Evolutionary conservation across 2,888 invertebrate species (phyloP).

Genomic region (Metellina segmentata): DNA sequence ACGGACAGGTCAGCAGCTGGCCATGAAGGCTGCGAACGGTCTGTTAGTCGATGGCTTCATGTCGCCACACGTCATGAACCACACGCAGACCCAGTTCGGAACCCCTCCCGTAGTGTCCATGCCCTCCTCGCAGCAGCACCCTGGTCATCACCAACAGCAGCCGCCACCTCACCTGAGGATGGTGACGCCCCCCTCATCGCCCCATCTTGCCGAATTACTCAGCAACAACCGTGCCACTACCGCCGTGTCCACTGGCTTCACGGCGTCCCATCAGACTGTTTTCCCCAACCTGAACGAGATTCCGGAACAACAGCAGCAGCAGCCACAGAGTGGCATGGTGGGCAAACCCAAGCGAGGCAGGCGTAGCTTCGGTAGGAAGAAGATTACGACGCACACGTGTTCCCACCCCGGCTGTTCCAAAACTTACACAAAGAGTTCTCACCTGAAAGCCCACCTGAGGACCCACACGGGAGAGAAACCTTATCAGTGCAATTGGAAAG

Average conservation of each 20-base stretch:
- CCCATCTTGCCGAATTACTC: constrained; percentile 82
- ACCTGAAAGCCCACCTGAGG: constrained; percentile 85
- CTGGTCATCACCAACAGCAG: constrained; percentile 78
- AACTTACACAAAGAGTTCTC: constrained; percentile 85
- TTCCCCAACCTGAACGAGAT: constrained; percentile 50
- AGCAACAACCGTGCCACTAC: constrained; percentile 73
- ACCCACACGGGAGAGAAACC: constrained; percentile 86
- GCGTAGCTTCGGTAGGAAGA: constrained; percentile 82
- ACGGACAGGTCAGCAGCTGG: constrained; percentile 73
- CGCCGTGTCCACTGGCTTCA: constrained; percentile 34
- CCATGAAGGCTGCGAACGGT: constrained; percentile 53
- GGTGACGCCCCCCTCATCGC: constrained; percentile 83
- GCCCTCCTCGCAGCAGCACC: constrained; percentile 73
- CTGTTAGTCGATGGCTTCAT: constrained; percentile 55
- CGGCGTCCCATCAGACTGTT: constrained; percentile 65
- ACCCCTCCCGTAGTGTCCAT: constrained; percentile 16
- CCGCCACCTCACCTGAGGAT: constrained; percentile 79
- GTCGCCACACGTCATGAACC: constrained; percentile 44
- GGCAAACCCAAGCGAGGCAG: constrained; percentile 76
- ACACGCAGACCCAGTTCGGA: constrained; percentile 55
- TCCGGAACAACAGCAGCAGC: constrained; percentile 34
- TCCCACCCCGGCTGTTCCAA: constrained; percentile 84
- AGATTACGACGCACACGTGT: constrained; percentile 83
- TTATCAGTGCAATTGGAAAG: constrained; percentile 85
- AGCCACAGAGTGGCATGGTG: neutral